A percentile compares a stretch with the other conserved stretches of the same genome.
These are phyloP conservation scores for Rhabdornis inornatus DNA, from an alignment of 2,113 vertebrate species.

Conservation along the genomic window DNA sequence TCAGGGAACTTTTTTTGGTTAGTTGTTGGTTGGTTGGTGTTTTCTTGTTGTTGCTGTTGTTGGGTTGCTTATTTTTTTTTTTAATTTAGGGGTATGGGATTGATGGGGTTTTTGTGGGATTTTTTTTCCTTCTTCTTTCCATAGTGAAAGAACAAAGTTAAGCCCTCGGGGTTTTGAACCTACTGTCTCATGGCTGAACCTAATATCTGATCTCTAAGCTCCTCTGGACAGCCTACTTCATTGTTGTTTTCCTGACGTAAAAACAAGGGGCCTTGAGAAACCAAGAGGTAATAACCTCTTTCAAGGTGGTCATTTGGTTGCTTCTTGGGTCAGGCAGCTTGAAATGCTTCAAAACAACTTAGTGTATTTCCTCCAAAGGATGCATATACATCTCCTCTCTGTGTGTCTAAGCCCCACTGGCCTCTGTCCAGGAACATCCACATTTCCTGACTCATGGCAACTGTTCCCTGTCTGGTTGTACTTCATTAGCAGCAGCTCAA, in stretches of 20 bases:
- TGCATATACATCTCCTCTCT: not conserved
- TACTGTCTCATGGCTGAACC: not conserved
- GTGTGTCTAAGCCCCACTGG: not conserved
- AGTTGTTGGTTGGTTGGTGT: not conserved
- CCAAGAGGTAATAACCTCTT: not conserved
- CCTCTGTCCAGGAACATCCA: conserved; percentile 21
- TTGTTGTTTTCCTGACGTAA: not conserved
- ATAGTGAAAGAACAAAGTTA: not conserved
- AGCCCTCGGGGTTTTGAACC: not conserved
- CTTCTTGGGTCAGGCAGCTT: not conserved
- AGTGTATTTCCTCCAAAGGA: not conserved
- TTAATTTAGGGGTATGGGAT: not conserved
- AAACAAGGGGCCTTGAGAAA: not conserved
- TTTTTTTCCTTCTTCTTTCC: not conserved
- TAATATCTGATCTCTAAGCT: not conserved
- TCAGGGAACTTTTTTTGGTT: not conserved
- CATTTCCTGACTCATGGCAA: conserved; percentile 46
- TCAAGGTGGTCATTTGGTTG: not conserved
- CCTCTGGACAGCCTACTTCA: not conserved
- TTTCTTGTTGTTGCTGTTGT: not conserved
- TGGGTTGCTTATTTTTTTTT: not conserved
- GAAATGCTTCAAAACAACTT: not conserved
- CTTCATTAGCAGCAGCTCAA: conserved; percentile 23
- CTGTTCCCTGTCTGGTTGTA: conserved; percentile 1
- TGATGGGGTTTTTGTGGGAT: accelerated